These are phyloP conservation scores for Oryzias melastigma DNA, from an alignment of 2,113 vertebrate species.

Conservation along the genomic window DNA sequence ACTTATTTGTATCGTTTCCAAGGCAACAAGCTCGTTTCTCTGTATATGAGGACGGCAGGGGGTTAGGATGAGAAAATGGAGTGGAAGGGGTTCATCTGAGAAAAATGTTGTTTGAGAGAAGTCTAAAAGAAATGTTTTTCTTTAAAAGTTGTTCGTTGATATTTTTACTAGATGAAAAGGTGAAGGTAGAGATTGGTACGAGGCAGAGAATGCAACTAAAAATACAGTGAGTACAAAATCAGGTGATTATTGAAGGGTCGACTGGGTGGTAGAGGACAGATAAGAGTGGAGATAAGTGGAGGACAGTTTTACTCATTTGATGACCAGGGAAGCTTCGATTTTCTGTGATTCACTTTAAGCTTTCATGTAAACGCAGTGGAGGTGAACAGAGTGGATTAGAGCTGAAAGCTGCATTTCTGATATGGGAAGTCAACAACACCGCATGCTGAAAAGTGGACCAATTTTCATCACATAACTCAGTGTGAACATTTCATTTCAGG, in stretches of 20 bases:
- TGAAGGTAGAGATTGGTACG: not conserved
- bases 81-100: not conserved
- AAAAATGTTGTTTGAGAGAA: not conserved
- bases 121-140: too few relatives aligned
- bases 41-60: conserved; percentile 33
- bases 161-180: not conserved
- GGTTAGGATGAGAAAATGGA: not conserved
- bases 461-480: conserved; percentile 29
- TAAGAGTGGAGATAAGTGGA: conserved; percentile 11
- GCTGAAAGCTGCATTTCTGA: conserved; percentile 33
- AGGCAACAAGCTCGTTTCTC: conserved; percentile 53
- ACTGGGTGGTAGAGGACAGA: not conserved
- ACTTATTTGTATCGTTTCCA: conserved; percentile 59
- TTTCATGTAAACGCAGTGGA: conserved; percentile 18
- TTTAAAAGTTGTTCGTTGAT: too few relatives aligned
- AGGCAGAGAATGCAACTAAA: not conserved
- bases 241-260: conserved; percentile 6
- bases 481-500: conserved; percentile 4
- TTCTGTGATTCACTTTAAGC: conserved; percentile 3
- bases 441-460: conserved; percentile 28
- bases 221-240: not conserved
- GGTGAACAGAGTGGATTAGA: conserved; percentile 40
- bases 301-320: conserved; percentile 13
- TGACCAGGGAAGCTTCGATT: conserved; percentile 8
- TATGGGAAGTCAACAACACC: conserved; percentile 31